phyloP scores from a whole-genome alignment of 2,797 vertebrate species.

The Peromyscus nudipes region DNA sequence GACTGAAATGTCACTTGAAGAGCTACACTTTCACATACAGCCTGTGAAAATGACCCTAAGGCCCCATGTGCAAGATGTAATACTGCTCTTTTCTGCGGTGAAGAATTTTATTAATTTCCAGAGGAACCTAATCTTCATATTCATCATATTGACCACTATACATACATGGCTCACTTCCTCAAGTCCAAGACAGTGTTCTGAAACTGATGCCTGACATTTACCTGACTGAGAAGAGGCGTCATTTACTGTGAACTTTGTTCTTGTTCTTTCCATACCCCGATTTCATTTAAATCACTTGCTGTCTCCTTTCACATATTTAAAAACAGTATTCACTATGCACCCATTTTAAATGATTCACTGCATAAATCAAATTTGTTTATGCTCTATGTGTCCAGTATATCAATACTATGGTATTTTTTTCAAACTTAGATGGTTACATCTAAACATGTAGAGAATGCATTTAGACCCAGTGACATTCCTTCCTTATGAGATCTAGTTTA shows the following conservation, averaged over 20 bases:
- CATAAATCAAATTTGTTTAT: slow-evolving; percentile 69
- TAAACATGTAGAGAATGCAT: slow-evolving; percentile 17
- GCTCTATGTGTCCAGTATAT: background rate
- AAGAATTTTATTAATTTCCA: slow-evolving; percentile 69
- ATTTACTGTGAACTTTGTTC: slow-evolving; percentile 78
- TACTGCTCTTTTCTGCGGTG: slow-evolving; percentile 53
- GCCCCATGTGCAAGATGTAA: slow-evolving; percentile 55
- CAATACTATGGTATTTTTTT: slow-evolving; percentile 48
- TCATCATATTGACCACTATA: slow-evolving; percentile 52
- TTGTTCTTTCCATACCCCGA: slow-evolving; percentile 68
- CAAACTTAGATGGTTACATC: slow-evolving; percentile 51
- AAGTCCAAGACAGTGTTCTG: slow-evolving; percentile 63
- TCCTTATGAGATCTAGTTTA: slow-evolving; percentile 45
- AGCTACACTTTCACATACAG: slow-evolving; percentile 62
- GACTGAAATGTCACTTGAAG: slow-evolving; percentile 73
- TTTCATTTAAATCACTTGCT: slow-evolving; percentile 52
- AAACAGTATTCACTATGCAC: slow-evolving; percentile 33
- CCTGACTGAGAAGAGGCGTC: slow-evolving; percentile 71
- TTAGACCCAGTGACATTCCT: background rate
- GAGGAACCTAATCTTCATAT: slow-evolving; percentile 71
- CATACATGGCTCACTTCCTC: slow-evolving; percentile 53
- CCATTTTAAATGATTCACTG: slow-evolving; percentile 60
- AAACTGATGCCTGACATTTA: slow-evolving; percentile 83
- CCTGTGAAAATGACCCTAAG: slow-evolving; percentile 63
- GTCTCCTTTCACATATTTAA: background rate